These are phyloP conservation scores for Yoshiicerus persimilis DNA, from an alignment of 1,140 invertebrate species.

Conservation along the genomic window DNA sequence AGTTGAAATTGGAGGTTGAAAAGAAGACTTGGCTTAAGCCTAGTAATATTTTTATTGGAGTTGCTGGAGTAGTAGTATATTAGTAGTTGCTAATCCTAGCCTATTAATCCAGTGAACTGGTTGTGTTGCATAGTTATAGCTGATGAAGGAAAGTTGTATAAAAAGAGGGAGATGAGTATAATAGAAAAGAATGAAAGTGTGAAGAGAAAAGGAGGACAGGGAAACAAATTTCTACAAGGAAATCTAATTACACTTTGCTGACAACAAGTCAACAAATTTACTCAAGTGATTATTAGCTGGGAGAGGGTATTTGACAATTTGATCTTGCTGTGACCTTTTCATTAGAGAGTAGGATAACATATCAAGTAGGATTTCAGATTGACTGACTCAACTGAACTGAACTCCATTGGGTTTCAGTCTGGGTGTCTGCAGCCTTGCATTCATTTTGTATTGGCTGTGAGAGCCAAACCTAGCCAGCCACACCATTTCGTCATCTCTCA, in stretches of 20 bases:
- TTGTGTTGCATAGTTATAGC: too few relatives aligned
- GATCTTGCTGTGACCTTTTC: neutral
- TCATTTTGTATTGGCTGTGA: neutral
- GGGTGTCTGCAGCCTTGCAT: neutral
- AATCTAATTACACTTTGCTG: neutral
- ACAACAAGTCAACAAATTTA: neutral
- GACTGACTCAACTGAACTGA: neutral
- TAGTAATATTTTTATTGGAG: too few relatives aligned
- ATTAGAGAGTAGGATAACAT: neutral
- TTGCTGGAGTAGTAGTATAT: too few relatives aligned
- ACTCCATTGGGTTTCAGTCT: too few relatives aligned
- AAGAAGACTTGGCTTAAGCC: too few relatives aligned
- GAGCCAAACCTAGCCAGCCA: neutral
- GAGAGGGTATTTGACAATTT: neutral
- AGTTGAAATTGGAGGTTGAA: too few relatives aligned
- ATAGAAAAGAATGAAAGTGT: too few relatives aligned
- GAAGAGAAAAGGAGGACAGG: neutral
- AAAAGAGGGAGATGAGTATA: neutral
- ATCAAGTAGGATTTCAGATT: neutral
- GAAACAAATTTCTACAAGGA: neutral
- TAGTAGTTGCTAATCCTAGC: too few relatives aligned
- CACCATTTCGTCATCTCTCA: neutral
- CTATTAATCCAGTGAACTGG: too few relatives aligned
- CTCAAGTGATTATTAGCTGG: neutral
- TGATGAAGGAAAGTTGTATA: neutral